Evolutionary conservation across 2,888 invertebrate genomes (phyloP), one percentile per base, ranked within the genome.

Genomic region (Vannuccia rotundouncinata): DNA sequence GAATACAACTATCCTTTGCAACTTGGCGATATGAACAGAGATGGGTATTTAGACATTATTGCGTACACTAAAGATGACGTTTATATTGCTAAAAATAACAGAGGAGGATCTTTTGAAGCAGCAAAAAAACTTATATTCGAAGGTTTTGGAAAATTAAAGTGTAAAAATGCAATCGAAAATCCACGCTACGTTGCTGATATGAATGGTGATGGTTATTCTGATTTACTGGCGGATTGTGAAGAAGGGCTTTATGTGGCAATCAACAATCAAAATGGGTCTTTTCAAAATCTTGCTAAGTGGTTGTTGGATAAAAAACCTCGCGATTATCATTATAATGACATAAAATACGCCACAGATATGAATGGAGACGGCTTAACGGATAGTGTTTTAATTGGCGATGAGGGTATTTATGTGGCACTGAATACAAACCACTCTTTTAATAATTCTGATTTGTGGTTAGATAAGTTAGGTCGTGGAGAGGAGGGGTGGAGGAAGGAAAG

Each of bases 401-500:
- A 45, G 5, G 45, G 45, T 45, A 17, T 45, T 13, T 45, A 13
- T 5, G 17, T 45, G 17, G 45, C 45, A 45, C 5, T 45, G 45
- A 45, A 45, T 45, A 45, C 5, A 45, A 17, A 17, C 17, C 5
- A 5, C 10, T 45, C 5, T 17, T 45, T 45, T 45, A 13, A 5
- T 13, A 45, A 5, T 13, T 5, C 45, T 45, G 5, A 5, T 45
- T 13, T 45, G 45, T 45, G 45, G 45, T 5, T 45, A 5, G 17
- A 17, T 13, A 45, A 45, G 17, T 45, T 13, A 13, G 45, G 45
- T 13, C 17, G 17, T 17, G 10, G 45, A 45, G 79, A 59, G 29
- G 80, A 59, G 29, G 80, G 80, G 28, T 80, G 80, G 80, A 79
- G 28, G 27, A 31, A 28, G 25, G 27, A 27, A 25, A 27, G 27